Percentiles rank a stretch among this genome's conserved stretches.
phyloP scores from a whole-genome alignment of 2,113 vertebrate genomes.

The Gavialis gangeticus region DNA sequence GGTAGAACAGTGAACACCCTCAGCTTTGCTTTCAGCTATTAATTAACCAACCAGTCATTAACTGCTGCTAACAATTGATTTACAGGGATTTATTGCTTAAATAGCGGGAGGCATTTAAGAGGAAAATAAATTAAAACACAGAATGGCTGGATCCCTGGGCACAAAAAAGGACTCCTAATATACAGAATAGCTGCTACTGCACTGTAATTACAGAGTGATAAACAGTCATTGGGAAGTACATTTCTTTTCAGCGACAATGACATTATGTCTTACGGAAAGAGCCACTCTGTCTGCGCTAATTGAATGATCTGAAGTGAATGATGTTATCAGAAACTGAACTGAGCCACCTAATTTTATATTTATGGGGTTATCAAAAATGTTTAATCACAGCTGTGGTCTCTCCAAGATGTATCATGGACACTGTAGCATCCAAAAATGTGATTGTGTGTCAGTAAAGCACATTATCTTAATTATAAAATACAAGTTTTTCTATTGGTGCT shows the following conservation, averaged over 20 bases:
- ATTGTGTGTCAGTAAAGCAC: not conserved
- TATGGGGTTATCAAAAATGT: conserved; percentile 69
- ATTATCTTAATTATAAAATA: conserved; percentile 58
- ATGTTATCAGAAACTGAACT: conserved; percentile 69
- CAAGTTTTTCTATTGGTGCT: conserved; percentile 39
- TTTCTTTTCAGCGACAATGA: conserved; percentile 74
- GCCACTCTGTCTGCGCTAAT: conserved; percentile 71
- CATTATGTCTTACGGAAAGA: conserved; percentile 71
- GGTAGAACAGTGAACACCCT: conserved; percentile 75
- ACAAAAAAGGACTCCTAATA: conserved; percentile 77
- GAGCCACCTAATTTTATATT: conserved; percentile 66
- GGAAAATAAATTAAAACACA: conserved; percentile 87
- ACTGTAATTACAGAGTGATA: conserved; percentile 81
- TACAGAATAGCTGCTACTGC: conserved; percentile 62
- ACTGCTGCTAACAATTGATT: conserved; percentile 84
- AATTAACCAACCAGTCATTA: conserved; percentile 86
- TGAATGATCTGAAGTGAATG: conserved; percentile 75
- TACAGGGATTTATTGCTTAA: conserved; percentile 82
- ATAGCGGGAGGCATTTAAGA: conserved; percentile 83
- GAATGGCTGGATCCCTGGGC: conserved; percentile 75
- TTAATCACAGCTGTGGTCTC: conserved; percentile 28
- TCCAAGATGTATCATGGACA: conserved; percentile 21
- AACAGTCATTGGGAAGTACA: conserved; percentile 78
- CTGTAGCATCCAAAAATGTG: conserved; percentile 40
- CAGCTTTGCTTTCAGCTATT: conserved; percentile 83